phyloP scores from a whole-genome alignment of 2,888 invertebrate genomes.

The Linyphia triangularis region DNA sequence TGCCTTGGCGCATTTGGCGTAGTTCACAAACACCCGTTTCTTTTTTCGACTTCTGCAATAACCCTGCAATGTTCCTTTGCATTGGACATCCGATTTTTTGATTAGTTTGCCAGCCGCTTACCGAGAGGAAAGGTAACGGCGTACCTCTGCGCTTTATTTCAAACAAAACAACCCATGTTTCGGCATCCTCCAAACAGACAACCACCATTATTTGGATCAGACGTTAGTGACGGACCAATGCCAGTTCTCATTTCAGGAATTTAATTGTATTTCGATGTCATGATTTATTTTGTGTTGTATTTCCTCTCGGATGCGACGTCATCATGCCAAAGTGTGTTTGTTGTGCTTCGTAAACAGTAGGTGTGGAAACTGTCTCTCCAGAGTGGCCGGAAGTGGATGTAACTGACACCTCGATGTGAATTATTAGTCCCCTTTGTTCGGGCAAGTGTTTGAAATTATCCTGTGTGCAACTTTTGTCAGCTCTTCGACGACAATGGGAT shows the following conservation, averaged over 20 bases:
- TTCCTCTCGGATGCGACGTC: not conserved
- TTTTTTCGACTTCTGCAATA: not conserved
- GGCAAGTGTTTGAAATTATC: not conserved
- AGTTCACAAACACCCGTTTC: not conserved
- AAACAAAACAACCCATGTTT: conserved; percentile 12
- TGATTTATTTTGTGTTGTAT: not conserved
- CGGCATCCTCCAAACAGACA: conserved; percentile 20
- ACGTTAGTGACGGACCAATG: conserved; percentile 9
- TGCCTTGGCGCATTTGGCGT: conserved; percentile 51
- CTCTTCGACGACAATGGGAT: conserved; percentile 13
- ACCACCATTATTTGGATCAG: conserved; percentile 14
- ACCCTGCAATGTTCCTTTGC: conserved; percentile 41
- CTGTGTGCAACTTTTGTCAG: not conserved
- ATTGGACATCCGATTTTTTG: conserved; percentile 56
- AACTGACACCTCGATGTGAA: not conserved
- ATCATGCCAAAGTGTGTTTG: not conserved
- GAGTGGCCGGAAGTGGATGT: conserved; percentile 19
- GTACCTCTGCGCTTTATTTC: conserved; percentile 9
- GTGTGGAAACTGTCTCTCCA: not conserved
- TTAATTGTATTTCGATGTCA: conserved; percentile 10
- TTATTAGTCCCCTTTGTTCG: not conserved
- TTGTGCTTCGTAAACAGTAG: not conserved
- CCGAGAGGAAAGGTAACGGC: conserved; percentile 4
- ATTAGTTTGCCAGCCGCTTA: conserved; percentile 22
- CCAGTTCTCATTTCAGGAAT: conserved; percentile 21